Conservation (phyloP, 2,888 invertebrate genomes). For the Periphyllus acericola region DNA sequence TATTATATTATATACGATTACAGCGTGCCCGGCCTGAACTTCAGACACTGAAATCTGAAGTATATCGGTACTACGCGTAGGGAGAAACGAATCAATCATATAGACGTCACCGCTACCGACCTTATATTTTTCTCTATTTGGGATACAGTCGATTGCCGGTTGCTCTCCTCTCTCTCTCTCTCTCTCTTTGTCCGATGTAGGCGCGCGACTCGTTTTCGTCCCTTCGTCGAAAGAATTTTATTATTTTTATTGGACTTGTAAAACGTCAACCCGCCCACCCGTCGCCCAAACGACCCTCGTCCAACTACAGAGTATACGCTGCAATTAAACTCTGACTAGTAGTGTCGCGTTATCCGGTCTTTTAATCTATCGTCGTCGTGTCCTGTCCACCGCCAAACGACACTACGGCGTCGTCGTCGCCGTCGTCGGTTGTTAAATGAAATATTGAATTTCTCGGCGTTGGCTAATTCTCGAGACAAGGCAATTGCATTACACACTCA, state of each 20-base stretch:
- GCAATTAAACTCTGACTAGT: slow-evolving; percentile 53
- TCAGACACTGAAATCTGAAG: no score
- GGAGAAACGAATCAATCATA: slow-evolving; percentile 39
- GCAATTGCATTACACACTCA: slow-evolving; percentile 49
- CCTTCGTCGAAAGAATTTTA: slow-evolving; percentile 14
- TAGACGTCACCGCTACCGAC: not conserved
- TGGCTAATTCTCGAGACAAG: slow-evolving; percentile 53
- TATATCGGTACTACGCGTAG: not conserved
- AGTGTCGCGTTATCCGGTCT: slow-evolving; percentile 55
- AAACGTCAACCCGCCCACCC: slow-evolving; percentile 14
- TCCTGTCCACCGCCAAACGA: slow-evolving; percentile 15
- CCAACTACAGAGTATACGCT: not conserved
- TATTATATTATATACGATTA: not conserved
- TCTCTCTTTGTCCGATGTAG: not conserved
- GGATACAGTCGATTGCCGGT: not conserved
- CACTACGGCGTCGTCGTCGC: slow-evolving; percentile 7
- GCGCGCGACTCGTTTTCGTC: not conserved
- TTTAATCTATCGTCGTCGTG: slow-evolving; percentile 49
- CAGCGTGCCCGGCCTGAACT: not conserved
- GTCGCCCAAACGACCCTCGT: not conserved
- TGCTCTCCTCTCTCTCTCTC: not conserved
- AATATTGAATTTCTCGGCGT: slow-evolving; percentile 57
- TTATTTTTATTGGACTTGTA: slow-evolving; percentile 31
- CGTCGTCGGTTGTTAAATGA: slow-evolving; percentile 51
- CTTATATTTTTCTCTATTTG: not conserved